Evolutionary conservation across 2,797 vertebrate species (phyloP).

Genomic region (Salmo trutta): DNA sequence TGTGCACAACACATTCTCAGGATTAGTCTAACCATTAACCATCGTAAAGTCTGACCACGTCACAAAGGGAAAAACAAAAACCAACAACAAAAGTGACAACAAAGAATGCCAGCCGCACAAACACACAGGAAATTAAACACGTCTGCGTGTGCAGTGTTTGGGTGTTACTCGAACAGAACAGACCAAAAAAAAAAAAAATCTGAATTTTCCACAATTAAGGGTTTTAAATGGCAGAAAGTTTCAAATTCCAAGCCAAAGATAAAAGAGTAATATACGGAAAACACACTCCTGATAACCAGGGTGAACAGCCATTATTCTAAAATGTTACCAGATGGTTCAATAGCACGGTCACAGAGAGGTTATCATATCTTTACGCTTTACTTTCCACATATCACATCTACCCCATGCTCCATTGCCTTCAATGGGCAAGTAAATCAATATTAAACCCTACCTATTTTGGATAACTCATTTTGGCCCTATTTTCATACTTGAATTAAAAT

Average conservation of each 20-base stretch:
- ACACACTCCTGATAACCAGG: constrained; percentile 59
- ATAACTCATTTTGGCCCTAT: constrained; percentile 9
- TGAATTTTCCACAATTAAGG: constrained; percentile 6
- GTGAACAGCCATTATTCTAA: constrained; percentile 66
- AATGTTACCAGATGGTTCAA: constrained; percentile 70
- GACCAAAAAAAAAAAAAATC: constrained; percentile 22
- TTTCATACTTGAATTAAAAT: not conserved
- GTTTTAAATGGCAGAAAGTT: constrained; percentile 54
- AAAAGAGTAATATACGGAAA: constrained; percentile 57
- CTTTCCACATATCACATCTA: constrained; percentile 38
- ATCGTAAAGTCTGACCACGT: constrained; percentile 57
- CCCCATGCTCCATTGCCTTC: constrained; percentile 4
- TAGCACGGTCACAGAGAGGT: constrained; percentile 52
- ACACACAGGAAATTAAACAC: constrained; percentile 43
- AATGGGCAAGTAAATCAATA: constrained; percentile 13
- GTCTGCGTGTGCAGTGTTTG: constrained; percentile 32
- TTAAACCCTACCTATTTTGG: not conserved
- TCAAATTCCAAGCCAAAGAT: constrained; percentile 62
- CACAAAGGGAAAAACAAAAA: constrained; percentile 59
- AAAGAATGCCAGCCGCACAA: constrained; percentile 45
- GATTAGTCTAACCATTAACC: constrained; percentile 51
- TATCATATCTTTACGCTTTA: constrained; percentile 48
- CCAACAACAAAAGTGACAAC: constrained; percentile 56
- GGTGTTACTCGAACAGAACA: constrained; percentile 47
- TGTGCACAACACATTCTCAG: constrained; percentile 66